These are phyloP conservation scores for Neodiprion fabricii DNA, from an alignment of 1,140 invertebrate genomes.

Conservation along the genomic window DNA sequence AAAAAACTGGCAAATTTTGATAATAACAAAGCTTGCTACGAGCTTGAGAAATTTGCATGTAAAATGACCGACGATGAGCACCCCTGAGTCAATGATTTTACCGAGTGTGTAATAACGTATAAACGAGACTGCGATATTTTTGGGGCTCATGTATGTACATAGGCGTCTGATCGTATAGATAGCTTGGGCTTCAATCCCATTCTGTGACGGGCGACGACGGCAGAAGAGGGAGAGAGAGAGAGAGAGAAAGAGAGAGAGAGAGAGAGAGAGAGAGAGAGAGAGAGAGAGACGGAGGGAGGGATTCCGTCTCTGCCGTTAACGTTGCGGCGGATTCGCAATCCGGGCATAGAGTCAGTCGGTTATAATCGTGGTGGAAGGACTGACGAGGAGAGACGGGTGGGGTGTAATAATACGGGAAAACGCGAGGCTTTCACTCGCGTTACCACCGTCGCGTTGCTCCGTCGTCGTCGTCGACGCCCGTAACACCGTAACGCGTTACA, in stretches of 20 bases:
- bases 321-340: neutral
- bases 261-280: neutral
- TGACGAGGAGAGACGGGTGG: neutral
- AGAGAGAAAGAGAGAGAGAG: neutral
- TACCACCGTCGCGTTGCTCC: constrained; percentile 25
- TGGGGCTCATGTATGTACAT: too few species aligned
- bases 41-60: too few species aligned
- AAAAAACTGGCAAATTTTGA: too few species aligned
- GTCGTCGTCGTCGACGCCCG: constrained; percentile 31
- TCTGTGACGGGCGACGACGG: neutral
- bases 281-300: neutral
- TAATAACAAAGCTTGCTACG: too few species aligned
- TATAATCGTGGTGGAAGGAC: neutral
- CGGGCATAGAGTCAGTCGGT: neutral
- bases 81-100: too few species aligned
- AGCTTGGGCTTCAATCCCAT: too few species aligned
- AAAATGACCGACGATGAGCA: too few species aligned
- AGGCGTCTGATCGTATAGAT: too few species aligned
- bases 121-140: too few species aligned
- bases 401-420: neutral
- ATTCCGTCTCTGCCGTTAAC: neutral
- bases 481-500: too few species aligned
- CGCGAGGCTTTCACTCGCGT: neutral
- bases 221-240: neutral
- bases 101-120: too few species aligned